Evolutionary conservation across 2,797 vertebrate genomes (phyloP), one percentile per base, ranked within the genome.

Genomic region (Chiloscyllium punctatum): DNA sequence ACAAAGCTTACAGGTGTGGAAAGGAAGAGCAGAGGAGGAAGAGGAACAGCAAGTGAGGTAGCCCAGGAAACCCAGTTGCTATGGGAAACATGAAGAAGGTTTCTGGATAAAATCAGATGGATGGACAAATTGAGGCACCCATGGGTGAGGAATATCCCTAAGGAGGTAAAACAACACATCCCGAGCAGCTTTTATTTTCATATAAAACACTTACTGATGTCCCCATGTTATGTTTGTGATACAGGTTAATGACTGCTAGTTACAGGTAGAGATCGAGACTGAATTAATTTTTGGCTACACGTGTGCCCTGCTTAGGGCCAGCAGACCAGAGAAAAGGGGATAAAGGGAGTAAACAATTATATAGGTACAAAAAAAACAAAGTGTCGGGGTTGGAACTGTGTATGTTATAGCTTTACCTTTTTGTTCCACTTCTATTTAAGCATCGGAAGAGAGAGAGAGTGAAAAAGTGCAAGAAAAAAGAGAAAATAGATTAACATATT

Each of bases 401-500:
- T 98, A 98, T 97, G 98, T 98, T 98, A 98, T 98, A 98, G 98
- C 98, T 98, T 99, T 99, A 99, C 98, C 98, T 99, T 99, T 99
- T 98, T 99, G 98, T 98, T 99, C 98, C 98, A 99, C 98, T 99
- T 99, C 98, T 99, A 99, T 99, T 99, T 98, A 99, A 98, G 98
- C 98, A 98, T 99, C 98, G 98, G 98, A 98, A 99, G 98, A 98
- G 98, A 98, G 97, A 97, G 97, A 98, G 98, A 98, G 98, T 98
- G 98, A 97, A 98, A 99, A 98, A 98, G 98, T 98, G 98, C 98
- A 98, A 97, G 98, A 98, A 98, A 96, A 98, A 98, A 98, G 98
- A 98, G 97, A 98, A 98, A 98, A 98, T 98, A 99, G 98, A 99
- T 99, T 98, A 98, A 99, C 94, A 95, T 74, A 77, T 98, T 98